A percentile compares a stretch with the other conserved stretches of the same genome.
phyloP scores from a whole-genome alignment of 2,888 invertebrate genomes.

The Plebejus argus region DNA sequence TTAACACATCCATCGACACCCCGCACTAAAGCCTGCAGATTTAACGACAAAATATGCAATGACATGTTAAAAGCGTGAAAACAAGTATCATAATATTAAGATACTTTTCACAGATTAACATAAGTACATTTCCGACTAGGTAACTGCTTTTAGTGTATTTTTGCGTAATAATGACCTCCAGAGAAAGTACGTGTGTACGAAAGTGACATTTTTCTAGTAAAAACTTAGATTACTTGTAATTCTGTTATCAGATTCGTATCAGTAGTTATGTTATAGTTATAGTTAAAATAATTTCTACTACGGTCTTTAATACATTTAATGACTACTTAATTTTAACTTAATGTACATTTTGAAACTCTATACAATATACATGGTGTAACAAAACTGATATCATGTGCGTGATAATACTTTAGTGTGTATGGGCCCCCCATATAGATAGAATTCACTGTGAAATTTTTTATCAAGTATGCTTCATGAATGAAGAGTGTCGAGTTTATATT shows the following conservation, averaged over 20 bases:
- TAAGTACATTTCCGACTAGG: background rate
- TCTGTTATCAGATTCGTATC: constrained; percentile 2
- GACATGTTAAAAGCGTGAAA: background rate
- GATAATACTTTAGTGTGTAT: too few relatives aligned
- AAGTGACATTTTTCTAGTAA: constrained; percentile 1
- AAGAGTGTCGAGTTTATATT: too few relatives aligned
- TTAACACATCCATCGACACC: too few relatives aligned
- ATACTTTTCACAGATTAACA: background rate
- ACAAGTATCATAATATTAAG: background rate
- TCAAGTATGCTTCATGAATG: too few relatives aligned
- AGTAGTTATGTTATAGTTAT: background rate
- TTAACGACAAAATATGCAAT: background rate
- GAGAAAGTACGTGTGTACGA: background rate
- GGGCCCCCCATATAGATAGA: too few relatives aligned
- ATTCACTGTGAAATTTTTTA: too few relatives aligned
- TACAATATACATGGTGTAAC: too few relatives aligned
- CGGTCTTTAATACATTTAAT: background rate
- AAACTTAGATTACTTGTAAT: background rate
- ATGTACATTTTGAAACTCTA: too few relatives aligned
- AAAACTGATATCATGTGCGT: too few relatives aligned
- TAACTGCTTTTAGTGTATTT: background rate
- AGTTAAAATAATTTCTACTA: background rate
- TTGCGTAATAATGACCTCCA: background rate
- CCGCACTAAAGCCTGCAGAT: too few relatives aligned
- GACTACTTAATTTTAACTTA: background rate